Conservation (phyloP, 2,888 invertebrate species). For the Syritta pipiens region DNA sequence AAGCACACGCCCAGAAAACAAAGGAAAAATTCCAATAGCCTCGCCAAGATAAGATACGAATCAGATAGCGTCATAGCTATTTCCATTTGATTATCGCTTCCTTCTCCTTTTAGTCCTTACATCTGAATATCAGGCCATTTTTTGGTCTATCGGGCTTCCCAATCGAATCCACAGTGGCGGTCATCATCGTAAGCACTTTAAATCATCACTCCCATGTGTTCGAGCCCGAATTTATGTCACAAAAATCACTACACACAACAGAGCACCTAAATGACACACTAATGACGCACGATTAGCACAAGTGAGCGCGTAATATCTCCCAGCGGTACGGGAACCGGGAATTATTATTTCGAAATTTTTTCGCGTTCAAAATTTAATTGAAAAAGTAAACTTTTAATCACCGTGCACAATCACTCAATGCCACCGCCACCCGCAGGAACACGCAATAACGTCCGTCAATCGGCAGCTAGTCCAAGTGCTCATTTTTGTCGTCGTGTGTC, state of each 20-base stretch:
- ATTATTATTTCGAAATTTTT: neutral
- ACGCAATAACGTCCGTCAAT: conserved; percentile 50
- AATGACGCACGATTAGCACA: neutral
- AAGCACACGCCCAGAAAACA: neutral
- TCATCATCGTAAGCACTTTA: too few relatives aligned
- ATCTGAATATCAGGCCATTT: conserved; percentile 5
- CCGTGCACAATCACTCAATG: conserved; percentile 37
- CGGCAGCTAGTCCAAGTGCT: conserved; percentile 39
- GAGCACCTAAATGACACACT: conserved; percentile 6
- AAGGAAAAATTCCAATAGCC: conserved; percentile 7
- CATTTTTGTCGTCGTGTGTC: conserved; percentile 40
- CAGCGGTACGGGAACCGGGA: neutral
- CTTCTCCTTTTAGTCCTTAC: conserved; percentile 27
- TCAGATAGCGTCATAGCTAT: conserved; percentile 10
- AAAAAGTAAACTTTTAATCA: conserved; percentile 27
- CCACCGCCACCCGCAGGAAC: conserved; percentile 10
- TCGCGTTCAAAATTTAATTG: conserved; percentile 19
- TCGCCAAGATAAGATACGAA: neutral
- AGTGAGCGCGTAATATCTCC: neutral
- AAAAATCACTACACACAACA: neutral
- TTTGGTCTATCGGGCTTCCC: conserved; percentile 11
- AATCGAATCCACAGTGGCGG: conserved; percentile 24
- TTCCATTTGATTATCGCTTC: conserved; percentile 3
- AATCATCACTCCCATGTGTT: too few relatives aligned
- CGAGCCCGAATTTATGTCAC: too few relatives aligned